Percentiles rank a stretch among this genome's conserved stretches.
These are phyloP conservation scores for Pammene aurita DNA, from an alignment of 2,888 invertebrate genomes.

Conservation along the genomic window DNA sequence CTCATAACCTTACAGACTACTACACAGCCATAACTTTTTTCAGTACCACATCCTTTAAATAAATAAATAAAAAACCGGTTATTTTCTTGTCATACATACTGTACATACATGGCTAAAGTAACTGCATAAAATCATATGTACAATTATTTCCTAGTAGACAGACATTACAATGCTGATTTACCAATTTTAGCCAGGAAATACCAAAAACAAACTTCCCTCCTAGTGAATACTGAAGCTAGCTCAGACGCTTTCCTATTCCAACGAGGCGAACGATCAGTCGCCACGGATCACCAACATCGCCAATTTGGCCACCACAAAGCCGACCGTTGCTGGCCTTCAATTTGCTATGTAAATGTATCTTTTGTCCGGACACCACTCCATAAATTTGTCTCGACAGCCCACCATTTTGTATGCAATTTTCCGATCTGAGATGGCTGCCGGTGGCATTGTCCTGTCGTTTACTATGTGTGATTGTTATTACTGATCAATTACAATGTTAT, in stretches of 20 bases:
- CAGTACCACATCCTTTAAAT: no score
- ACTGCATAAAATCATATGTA: no score
- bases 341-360: conserved; percentile 81
- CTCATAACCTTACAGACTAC: no score
- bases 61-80: no score
- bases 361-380: conserved; percentile 70
- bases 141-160: no score
- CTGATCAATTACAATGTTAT: no score
- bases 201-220: not conserved
- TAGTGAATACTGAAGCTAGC: not conserved
- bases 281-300: conserved; percentile 27
- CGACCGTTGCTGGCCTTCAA: conserved; percentile 66
- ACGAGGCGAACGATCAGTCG: conserved; percentile 3
- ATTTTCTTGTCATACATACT: no score
- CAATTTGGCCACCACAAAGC: conserved; percentile 30
- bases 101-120: no score
- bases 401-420: conserved; percentile 62
- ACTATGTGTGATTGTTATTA: not conserved
- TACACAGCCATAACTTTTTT: no score
- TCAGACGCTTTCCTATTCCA: not conserved
- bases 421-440: conserved; percentile 28
- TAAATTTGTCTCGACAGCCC: conserved; percentile 62
- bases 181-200: not conserved
- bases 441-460: conserved; percentile 2
- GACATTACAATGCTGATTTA: no score